These are phyloP conservation scores for Eupithecia tripunctaria DNA, from an alignment of 2,888 invertebrate genomes.

Conservation along the genomic window DNA sequence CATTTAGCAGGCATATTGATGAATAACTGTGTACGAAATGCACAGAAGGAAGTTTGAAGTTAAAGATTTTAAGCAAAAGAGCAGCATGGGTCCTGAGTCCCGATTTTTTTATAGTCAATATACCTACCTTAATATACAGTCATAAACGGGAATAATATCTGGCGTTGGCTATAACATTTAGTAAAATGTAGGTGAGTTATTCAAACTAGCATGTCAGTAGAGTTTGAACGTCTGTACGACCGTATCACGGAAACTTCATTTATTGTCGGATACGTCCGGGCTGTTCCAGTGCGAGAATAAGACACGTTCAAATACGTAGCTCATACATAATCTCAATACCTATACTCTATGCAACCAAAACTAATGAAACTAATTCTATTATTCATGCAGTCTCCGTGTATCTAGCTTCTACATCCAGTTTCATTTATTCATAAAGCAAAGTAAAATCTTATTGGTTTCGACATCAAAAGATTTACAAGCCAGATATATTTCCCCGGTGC, in stretches of 20 bases:
- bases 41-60: too few relatives aligned
- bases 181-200: background rate
- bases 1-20: too few relatives aligned
- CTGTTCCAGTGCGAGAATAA: background rate
- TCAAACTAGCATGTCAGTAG: background rate
- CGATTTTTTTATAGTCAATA: too few relatives aligned
- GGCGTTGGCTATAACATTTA: background rate
- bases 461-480: conserved; percentile 31
- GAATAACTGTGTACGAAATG: too few relatives aligned
- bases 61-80: too few relatives aligned
- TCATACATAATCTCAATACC: background rate
- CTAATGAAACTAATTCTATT: conserved; percentile 13
- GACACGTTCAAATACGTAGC: background rate
- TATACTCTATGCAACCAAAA: background rate
- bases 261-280: background rate
- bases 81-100: too few relatives aligned
- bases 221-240: background rate
- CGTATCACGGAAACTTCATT: background rate
- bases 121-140: too few relatives aligned
- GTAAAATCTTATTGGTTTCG: conserved; percentile 27
- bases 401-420: conserved; percentile 8
- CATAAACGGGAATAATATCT: background rate
- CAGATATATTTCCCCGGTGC: conserved; percentile 28
- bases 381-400: conserved; percentile 5
- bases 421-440: conserved; percentile 23